A percentile compares a stretch with the other conserved stretches of the same genome.
Conservation (phyloP, 2,888 invertebrate species). For the Lithophane semibrunnea region DNA sequence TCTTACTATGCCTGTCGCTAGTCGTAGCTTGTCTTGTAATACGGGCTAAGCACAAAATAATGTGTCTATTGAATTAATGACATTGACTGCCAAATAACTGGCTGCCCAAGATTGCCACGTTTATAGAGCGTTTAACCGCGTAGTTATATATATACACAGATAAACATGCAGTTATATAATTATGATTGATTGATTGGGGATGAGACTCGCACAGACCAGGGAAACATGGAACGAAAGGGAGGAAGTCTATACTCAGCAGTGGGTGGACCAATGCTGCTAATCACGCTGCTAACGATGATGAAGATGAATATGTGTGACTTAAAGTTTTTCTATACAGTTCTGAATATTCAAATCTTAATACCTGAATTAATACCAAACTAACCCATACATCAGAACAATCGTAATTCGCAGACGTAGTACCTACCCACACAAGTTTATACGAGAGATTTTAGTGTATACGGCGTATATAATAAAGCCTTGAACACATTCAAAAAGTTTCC, state of each 20-base stretch:
- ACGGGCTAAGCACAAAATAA: background rate
- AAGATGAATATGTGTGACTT: too few relatives aligned
- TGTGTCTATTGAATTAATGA: background rate
- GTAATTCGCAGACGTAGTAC: slow-evolving; percentile 38
- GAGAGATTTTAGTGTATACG: slow-evolving; percentile 63
- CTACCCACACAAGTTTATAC: slow-evolving; percentile 53
- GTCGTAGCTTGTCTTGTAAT: background rate
- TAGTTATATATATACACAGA: background rate
- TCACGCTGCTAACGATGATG: too few relatives aligned
- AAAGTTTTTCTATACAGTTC: too few relatives aligned
- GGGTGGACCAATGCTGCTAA: too few relatives aligned
- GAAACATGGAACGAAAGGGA: too few relatives aligned
- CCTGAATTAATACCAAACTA: slow-evolving; percentile 34
- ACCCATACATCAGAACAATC: slow-evolving; percentile 49
- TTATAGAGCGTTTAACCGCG: background rate
- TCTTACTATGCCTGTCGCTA: background rate
- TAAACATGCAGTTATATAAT: too few relatives aligned
- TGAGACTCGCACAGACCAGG: too few relatives aligned
- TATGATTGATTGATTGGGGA: too few relatives aligned
- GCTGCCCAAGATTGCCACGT: background rate
- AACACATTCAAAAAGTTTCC: slow-evolving; percentile 68
- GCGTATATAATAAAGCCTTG: slow-evolving; percentile 64
- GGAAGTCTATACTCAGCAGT: too few relatives aligned
- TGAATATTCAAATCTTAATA: too few relatives aligned
- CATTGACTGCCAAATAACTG: too few relatives aligned